Evolutionary conservation across 2,797 vertebrate species (phyloP).

Genomic region (Nannoperca obscura): DNA sequence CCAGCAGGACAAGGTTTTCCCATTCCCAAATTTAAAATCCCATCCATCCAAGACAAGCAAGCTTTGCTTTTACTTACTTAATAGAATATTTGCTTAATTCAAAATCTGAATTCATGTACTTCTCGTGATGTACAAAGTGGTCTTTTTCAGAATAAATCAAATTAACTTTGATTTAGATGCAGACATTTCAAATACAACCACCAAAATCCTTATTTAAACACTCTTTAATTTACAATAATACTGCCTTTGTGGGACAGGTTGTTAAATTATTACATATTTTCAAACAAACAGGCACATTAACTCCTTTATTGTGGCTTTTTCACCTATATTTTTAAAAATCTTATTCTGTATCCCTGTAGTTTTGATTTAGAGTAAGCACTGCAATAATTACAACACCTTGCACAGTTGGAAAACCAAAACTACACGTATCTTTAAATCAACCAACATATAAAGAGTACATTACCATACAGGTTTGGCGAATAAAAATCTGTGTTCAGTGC

Average conservation of each 20-base stretch:
- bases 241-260: conserved; percentile 59
- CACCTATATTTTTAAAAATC: conserved; percentile 61
- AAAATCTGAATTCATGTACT: background rate
- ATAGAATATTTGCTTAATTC: background rate
- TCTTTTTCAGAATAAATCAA: background rate
- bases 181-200: conserved; percentile 22
- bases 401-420: conserved; percentile 71
- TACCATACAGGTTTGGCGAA: conserved; percentile 80
- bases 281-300: conserved; percentile 78
- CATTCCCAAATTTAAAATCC: no score
- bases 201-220: conserved; percentile 71
- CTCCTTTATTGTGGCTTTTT: conserved; percentile 66
- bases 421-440: conserved; percentile 62
- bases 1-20: no score
- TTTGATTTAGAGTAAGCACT: conserved; percentile 66
- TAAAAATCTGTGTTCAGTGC: conserved; percentile 81
- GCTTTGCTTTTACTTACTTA: background rate
- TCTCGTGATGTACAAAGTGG: background rate
- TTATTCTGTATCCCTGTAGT: conserved; percentile 61
- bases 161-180: background rate
- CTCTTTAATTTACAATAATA: conserved; percentile 80
- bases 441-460: conserved; percentile 73
- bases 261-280: conserved; percentile 75
- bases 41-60: background rate
- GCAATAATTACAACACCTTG: conserved; percentile 74